phyloP scores from a whole-genome alignment of 1,140 invertebrate species.

The Thaumatotibia leucotreta region DNA sequence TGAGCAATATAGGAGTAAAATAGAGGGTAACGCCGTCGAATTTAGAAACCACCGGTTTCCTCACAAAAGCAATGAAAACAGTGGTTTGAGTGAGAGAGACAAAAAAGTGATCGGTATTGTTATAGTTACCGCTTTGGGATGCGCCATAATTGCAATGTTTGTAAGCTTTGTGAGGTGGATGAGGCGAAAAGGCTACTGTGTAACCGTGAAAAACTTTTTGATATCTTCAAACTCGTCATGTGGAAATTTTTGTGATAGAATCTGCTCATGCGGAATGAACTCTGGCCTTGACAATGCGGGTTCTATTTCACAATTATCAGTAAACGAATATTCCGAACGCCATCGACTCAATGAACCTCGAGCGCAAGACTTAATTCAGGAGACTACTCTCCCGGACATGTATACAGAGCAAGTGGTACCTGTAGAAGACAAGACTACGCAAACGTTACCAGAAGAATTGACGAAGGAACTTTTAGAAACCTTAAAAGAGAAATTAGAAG shows the following conservation, averaged over 20 bases:
- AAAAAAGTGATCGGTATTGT: conserved; percentile 66
- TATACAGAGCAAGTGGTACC: conserved; percentile 68
- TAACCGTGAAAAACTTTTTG: conserved; percentile 51
- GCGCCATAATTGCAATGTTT: conserved; percentile 52
- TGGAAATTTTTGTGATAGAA: conserved; percentile 44
- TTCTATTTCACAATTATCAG: conserved; percentile 79
- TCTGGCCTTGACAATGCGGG: conserved; percentile 69
- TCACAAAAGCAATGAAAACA: conserved; percentile 50
- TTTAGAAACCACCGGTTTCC: conserved; percentile 68
- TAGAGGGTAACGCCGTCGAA: conserved; percentile 47
- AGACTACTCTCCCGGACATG: conserved; percentile 43
- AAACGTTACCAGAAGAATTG: conserved; percentile 85
- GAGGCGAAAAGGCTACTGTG: conserved; percentile 48
- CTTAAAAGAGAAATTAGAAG: conserved; percentile 82
- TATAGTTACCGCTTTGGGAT: conserved; percentile 53
- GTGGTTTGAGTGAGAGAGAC: conserved; percentile 41
- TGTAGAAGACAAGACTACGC: conserved; percentile 82
- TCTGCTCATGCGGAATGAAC: conserved; percentile 44
- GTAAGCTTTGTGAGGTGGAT: conserved; percentile 60
- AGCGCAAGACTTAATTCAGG: conserved; percentile 68
- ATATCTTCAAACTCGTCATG: conserved; percentile 51
- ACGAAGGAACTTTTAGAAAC: conserved; percentile 84
- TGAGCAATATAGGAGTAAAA: conserved; percentile 63
- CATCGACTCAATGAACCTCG: conserved; percentile 74
- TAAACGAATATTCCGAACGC: conserved; percentile 81